Base-by-base conservation (phyloP, 2,113 vertebrate species). In the Elephas maximus region DNA sequence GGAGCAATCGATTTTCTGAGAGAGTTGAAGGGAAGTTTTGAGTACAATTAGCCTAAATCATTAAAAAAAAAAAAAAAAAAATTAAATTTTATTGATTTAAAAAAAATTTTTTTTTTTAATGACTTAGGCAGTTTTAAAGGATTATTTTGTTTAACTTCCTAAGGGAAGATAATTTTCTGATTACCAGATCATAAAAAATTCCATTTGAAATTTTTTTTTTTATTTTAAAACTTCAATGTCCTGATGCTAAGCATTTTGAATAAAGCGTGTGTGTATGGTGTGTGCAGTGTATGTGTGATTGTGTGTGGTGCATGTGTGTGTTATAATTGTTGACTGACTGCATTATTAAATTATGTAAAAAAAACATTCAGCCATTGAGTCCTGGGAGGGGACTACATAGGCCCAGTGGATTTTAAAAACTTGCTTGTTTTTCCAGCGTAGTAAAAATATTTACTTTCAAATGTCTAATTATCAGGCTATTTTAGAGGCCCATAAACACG, bases 401-500 rank as follows among this genome's bases (percentile, higher is more conserved):
- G 63, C 69, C 41, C 67, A 53, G 8, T 30, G 83, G 41, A 94
- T 82, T 98, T 96, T 57, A 8, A 3, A 85, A 97, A 92, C 62
- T 33, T 94, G 80, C 80, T 91, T 90, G 45, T 92, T 96, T 97
- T 95, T 84, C 77, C 63, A 97, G 85, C n/a, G 23, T 53, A 90
- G 90, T 96, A 73, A 96, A 96, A 97, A 97, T 97, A 97, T 95
- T 97, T 93, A 96, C 94, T 97, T 98, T 97, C 44, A 48, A 94
- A 83, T 79, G 73, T 95, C 89, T 95, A 95, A 94, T 95, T 95
- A 85, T 88, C 21, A 37, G 74, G 78, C 23, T 67, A 96, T 98
- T 96, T 96, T 96, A 96, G 94, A 97, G 88, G 77, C 90, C 67
- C 90, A 95, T 97, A 93, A 96, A 97, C 95, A 97, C 92, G 74